phyloP scores from a whole-genome alignment of 2,113 vertebrate species.

The Megaceryle maxima region DNA sequence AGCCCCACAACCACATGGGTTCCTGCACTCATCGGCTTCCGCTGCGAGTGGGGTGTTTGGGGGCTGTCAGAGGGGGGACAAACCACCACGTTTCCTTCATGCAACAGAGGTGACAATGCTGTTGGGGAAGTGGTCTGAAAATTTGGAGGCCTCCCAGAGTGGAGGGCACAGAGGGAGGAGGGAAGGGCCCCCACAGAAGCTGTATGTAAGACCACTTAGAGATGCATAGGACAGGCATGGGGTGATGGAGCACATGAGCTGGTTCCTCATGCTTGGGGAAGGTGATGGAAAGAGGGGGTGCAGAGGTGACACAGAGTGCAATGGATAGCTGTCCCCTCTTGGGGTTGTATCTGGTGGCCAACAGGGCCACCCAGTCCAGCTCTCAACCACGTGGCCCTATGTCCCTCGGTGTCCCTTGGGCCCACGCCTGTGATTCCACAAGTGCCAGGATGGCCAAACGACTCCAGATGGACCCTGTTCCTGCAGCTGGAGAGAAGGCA shows the following conservation, averaged over 20 bases:
- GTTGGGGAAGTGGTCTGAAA: fast-evolving
- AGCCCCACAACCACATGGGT: fast-evolving
- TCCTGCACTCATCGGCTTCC: background rate
- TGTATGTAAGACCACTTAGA: background rate
- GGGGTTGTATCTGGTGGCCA: background rate
- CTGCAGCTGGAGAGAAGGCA: fast-evolving
- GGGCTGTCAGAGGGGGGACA: background rate
- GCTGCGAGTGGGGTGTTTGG: fast-evolving
- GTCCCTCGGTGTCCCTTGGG: background rate
- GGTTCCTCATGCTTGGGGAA: background rate
- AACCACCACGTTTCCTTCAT: fast-evolving
- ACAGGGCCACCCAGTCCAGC: too few relatives aligned
- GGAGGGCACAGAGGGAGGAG: fast-evolving
- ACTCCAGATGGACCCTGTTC: fast-evolving
- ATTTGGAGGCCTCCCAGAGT: fast-evolving
- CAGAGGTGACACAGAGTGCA: background rate
- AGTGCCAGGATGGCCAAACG: background rate
- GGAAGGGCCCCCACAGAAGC: fast-evolving
- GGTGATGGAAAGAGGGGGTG: background rate
- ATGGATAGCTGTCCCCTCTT: background rate
- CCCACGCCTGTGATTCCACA: fast-evolving
- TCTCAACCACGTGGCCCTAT: fast-evolving
- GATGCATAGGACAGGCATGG: fast-evolving
- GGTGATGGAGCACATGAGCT: background rate
- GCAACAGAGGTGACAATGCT: fast-evolving